These are phyloP conservation scores for Petroica traversi DNA, from an alignment of 2,113 vertebrate genomes.

Conservation along the genomic window DNA sequence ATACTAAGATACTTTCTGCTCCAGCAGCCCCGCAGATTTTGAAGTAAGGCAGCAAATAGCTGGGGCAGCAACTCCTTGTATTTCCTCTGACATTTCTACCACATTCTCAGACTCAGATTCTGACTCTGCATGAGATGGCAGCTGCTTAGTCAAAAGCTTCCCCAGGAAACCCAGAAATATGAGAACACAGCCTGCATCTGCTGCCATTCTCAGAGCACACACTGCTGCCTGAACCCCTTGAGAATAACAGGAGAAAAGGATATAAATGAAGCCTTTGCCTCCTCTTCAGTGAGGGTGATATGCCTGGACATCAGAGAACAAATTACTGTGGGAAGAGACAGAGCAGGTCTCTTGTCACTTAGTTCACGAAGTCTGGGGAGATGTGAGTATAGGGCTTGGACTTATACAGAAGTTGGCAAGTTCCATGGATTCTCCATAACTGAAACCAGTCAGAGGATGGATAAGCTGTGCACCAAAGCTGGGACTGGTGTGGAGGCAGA, in stretches of 20 bases:
- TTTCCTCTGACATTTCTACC: not conserved
- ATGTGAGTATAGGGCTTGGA: not conserved
- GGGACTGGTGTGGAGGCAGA: not conserved
- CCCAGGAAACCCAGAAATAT: not conserved
- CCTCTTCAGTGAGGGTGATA: not conserved
- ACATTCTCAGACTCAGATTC: not conserved
- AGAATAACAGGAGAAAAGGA: not conserved
- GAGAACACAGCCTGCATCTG: not conserved
- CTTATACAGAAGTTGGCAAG: not conserved
- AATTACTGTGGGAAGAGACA: not conserved
- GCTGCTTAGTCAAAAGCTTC: constrained; percentile 2
- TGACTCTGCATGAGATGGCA: not conserved
- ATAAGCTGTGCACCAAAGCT: not conserved
- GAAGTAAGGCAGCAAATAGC: constrained; percentile 5
- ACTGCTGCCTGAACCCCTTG: not conserved
- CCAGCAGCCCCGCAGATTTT: not conserved
- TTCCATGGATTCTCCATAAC: not conserved
- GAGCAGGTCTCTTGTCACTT: not conserved
- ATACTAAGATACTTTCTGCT: not conserved
- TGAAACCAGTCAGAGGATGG: not conserved
- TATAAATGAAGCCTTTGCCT: not conserved
- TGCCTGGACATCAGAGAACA: not conserved
- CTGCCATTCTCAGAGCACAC: not conserved
- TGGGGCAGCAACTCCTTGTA: not conserved
- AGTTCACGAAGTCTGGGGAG: not conserved